Conservation (phyloP, 2,113 vertebrate species). For the Madoqua kirkii region DNA sequence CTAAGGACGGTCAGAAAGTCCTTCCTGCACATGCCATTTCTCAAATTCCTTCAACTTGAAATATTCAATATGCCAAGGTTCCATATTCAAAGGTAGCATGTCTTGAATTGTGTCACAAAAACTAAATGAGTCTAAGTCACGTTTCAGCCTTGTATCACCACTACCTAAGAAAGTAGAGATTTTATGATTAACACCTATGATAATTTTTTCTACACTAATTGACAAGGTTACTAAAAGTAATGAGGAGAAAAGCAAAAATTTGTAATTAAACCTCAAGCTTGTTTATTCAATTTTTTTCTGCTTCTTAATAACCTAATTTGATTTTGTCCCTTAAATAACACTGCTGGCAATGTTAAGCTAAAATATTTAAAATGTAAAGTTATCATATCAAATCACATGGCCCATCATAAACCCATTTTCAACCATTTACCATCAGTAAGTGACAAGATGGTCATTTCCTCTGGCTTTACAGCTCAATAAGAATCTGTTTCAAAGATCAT, state of each 20-base stretch:
- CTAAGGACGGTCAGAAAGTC: background rate
- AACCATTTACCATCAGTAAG: background rate
- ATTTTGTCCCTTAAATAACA: constrained; percentile 16
- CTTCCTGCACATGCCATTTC: background rate
- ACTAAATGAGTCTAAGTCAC: background rate
- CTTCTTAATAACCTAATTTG: constrained; percentile 7
- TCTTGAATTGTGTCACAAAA: background rate
- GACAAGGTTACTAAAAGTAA: background rate
- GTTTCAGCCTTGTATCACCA: background rate
- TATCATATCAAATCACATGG: background rate
- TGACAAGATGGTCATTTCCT: constrained; percentile 8
- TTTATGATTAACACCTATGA: background rate
- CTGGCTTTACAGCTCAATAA: background rate
- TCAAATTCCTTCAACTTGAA: background rate
- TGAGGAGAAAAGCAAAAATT: background rate
- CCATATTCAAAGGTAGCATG: background rate
- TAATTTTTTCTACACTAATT: background rate
- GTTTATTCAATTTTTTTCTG: background rate
- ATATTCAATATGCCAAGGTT: background rate
- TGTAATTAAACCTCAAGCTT: background rate
- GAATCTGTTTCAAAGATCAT: constrained; percentile 29
- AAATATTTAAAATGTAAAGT: constrained; percentile 36
- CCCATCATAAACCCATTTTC: constrained; percentile 15
- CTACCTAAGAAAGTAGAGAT: background rate
- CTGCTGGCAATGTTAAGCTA: background rate